These are phyloP conservation scores for Ptychochromis oligacanthus DNA, from an alignment of 2,113 vertebrate species.

Conservation along the genomic window DNA sequence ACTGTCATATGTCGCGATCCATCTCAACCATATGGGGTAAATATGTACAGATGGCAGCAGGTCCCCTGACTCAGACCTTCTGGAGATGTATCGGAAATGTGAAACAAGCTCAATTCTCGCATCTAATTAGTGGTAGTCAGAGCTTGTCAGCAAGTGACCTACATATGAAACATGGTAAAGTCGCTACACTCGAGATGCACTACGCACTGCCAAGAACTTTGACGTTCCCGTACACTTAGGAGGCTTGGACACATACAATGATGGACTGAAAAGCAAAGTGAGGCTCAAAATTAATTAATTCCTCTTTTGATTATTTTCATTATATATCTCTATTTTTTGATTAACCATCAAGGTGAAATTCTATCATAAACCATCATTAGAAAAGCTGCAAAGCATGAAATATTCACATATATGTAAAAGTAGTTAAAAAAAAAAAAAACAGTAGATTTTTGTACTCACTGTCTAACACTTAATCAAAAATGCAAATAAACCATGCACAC, in stretches of 20 bases:
- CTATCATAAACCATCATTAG: neutral
- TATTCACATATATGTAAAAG: neutral
- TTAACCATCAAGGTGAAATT: neutral
- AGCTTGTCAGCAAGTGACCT: slow-evolving; percentile 65
- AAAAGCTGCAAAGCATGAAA: neutral
- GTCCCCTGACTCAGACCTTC: slow-evolving; percentile 41
- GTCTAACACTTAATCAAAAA: neutral
- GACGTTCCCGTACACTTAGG: neutral
- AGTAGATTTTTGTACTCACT: neutral
- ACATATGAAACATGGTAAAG: slow-evolving; percentile 53
- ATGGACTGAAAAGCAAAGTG: neutral
- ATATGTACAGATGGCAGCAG: slow-evolving; percentile 40
- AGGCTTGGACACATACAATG: neutral
- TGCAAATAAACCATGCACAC: neutral
- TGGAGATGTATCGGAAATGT: slow-evolving; percentile 33
- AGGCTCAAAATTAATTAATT: neutral
- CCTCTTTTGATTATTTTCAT: neutral
- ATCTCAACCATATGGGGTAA: neutral
- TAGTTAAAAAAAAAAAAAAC: neutral
- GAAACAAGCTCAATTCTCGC: slow-evolving; percentile 14
- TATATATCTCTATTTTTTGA: neutral
- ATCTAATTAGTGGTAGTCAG: slow-evolving; percentile 47
- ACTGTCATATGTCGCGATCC: slow-evolving; percentile 25
- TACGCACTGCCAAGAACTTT: neutral
- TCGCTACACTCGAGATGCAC: neutral